A percentile compares a stretch with the other conserved stretches of the same genome.
Evolutionary conservation across 92 coral and sea anemone genomes (phyloP).

Genomic region (Meandrina meandrites): DNA sequence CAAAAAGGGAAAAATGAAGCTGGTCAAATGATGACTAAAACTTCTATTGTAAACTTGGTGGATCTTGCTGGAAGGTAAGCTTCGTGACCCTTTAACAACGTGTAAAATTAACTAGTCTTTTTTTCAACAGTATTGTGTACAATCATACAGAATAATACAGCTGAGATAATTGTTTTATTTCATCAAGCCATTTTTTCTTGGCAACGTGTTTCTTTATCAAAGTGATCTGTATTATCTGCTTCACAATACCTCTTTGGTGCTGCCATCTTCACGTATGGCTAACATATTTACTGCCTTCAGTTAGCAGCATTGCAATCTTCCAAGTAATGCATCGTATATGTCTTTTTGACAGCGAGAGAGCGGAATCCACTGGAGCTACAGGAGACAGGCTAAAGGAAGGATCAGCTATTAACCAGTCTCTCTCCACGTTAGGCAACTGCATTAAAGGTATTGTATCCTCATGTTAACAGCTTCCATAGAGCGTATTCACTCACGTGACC

Average conservation of each 20-base stretch:
- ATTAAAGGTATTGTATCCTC: slow-evolving; percentile 70
- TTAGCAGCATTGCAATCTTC: not conserved
- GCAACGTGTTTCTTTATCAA: too few species aligned
- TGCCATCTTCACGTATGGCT: too few species aligned
- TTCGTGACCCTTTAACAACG: too few species aligned
- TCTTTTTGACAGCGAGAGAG: slow-evolving; percentile 70
- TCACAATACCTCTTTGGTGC: too few species aligned
- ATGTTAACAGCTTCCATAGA: not conserved
- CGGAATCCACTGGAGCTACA: slow-evolving; percentile 96
- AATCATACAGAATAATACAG: too few species aligned
- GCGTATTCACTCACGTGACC: too few species aligned
- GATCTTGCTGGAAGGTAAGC: slow-evolving; percentile 96
- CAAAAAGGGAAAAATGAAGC: slow-evolving; percentile 86
- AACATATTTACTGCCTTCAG: not conserved
- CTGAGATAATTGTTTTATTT: too few species aligned
- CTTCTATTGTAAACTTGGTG: slow-evolving; percentile 84
- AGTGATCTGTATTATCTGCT: too few species aligned
- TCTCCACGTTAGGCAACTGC: slow-evolving; percentile 90
- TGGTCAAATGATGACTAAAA: slow-evolving; percentile 92
- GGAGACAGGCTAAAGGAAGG: slow-evolving; percentile 95
- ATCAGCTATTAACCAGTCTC: slow-evolving; percentile 87
- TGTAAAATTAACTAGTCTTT: too few species aligned
- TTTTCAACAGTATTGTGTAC: too few species aligned
- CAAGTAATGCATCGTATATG: not conserved
- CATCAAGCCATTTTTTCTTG: too few species aligned